A percentile compares a stretch with the other conserved stretches of the same genome.
Evolutionary conservation across 2,888 invertebrate genomes (phyloP).

Genomic region (Sminthurides aquaticus): DNA sequence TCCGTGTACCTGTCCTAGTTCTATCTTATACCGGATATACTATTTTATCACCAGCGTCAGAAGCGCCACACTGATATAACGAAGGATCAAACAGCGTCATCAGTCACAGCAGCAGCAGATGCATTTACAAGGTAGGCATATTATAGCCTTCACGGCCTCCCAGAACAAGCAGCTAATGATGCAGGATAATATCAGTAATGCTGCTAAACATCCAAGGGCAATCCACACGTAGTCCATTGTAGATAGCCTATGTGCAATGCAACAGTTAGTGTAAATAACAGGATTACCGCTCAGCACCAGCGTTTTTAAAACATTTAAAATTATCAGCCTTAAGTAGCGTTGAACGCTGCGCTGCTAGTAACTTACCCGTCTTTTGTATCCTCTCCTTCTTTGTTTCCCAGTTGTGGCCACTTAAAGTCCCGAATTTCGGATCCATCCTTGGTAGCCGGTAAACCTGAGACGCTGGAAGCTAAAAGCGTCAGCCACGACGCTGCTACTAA

Average conservation of each 20-base stretch:
- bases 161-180: slow-evolving; percentile 33
- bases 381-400: neutral
- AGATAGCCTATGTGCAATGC: slow-evolving; percentile 8
- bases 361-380: neutral
- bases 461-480: neutral
- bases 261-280: no score
- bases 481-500: neutral
- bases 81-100: no score
- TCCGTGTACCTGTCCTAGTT: no score
- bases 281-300: no score
- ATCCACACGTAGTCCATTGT: slow-evolving; percentile 30
- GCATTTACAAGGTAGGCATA: slow-evolving; percentile 34
- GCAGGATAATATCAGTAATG: slow-evolving; percentile 28
- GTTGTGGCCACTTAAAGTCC: neutral
- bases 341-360: no score
- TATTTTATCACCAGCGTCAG: no score
- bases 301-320: no score
- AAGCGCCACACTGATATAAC: no score
- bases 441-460: neutral
- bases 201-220: slow-evolving; percentile 26
- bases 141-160: slow-evolving; percentile 28
- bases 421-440: neutral
- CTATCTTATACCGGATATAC: no score
- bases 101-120: slow-evolving; percentile 29
- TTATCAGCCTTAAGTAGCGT: no score